Conservation (phyloP, 2,113 vertebrate genomes). For the Gallinago jamesoni region DNA sequence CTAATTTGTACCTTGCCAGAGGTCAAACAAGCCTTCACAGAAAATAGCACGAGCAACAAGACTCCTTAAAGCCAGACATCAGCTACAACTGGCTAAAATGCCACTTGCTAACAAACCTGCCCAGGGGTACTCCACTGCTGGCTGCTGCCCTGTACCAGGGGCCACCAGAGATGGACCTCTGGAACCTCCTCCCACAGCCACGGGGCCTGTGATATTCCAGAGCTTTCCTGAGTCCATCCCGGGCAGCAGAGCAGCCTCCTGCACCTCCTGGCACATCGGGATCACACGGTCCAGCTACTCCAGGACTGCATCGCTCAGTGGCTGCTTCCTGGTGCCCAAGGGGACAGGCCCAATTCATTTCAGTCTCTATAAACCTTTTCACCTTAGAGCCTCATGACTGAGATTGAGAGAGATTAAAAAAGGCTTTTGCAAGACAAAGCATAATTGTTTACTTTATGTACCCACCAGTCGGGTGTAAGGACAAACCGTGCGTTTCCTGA, state of each 20-base stretch:
- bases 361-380: neutral
- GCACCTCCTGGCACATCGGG: rapidly evolving
- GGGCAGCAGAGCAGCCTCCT: neutral
- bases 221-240: neutral
- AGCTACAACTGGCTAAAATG: neutral
- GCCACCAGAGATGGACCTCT: neutral
- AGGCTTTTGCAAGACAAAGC: neutral
- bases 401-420: slow-evolving; percentile 1
- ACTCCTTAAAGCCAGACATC: neutral
- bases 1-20: neutral
- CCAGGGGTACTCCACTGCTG: rapidly evolving
- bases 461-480: neutral
- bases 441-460: neutral
- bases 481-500: rapidly evolving
- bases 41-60: neutral
- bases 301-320: neutral
- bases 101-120: rapidly evolving
- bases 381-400: neutral
- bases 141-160: neutral
- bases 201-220: rapidly evolving
- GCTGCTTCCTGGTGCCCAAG: rapidly evolving
- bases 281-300: neutral
- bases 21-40: neutral
- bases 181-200: neutral
- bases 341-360: rapidly evolving